Conservation (phyloP, 2,888 invertebrate species). For the Dyspetes luteomarginatus region DNA sequence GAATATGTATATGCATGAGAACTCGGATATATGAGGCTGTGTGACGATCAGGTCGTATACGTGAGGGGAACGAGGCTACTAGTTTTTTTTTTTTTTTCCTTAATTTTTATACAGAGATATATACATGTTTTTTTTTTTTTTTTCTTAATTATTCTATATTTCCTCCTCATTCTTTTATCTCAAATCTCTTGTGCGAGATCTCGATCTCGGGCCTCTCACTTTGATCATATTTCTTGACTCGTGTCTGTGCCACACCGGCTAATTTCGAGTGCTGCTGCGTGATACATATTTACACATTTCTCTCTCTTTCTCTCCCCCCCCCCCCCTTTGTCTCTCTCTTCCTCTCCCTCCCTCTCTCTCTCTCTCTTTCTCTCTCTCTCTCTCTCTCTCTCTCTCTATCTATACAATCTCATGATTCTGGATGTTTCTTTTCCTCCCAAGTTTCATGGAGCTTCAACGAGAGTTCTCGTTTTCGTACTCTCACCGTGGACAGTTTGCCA, state of each 20-base stretch:
- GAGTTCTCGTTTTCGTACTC: slow-evolving; percentile 9
- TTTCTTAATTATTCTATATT: slow-evolving; percentile 32
- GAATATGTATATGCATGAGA: slow-evolving; percentile 42
- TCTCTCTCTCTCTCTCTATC: slow-evolving; percentile 61
- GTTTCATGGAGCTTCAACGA: neutral
- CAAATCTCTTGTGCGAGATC: slow-evolving; percentile 7
- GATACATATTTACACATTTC: slow-evolving; percentile 16
- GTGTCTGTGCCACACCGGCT: neutral
- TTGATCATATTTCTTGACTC: slow-evolving; percentile 18
- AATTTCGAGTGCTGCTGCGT: neutral
- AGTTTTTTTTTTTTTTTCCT: slow-evolving; percentile 4
- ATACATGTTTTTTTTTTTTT: neutral
- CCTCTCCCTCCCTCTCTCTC: slow-evolving; percentile 5
- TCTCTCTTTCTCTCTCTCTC: slow-evolving; percentile 16
- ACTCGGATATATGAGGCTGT: slow-evolving; percentile 33
- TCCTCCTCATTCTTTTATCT: neutral
- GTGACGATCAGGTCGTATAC: slow-evolving; percentile 31
- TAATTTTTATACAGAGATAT: neutral
- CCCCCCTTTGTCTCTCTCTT: slow-evolving; percentile 13
- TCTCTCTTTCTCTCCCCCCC: slow-evolving; percentile 55
- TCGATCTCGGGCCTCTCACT: slow-evolving; percentile 20
- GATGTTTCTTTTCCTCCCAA: slow-evolving; percentile 2
- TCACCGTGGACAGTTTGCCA: slow-evolving; percentile 61
- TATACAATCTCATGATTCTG: slow-evolving; percentile 4
- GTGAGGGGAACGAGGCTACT: slow-evolving; percentile 38